Evolutionary conservation across 2,113 vertebrate species (phyloP).

Genomic region (Sapayoa aenigma): DNA sequence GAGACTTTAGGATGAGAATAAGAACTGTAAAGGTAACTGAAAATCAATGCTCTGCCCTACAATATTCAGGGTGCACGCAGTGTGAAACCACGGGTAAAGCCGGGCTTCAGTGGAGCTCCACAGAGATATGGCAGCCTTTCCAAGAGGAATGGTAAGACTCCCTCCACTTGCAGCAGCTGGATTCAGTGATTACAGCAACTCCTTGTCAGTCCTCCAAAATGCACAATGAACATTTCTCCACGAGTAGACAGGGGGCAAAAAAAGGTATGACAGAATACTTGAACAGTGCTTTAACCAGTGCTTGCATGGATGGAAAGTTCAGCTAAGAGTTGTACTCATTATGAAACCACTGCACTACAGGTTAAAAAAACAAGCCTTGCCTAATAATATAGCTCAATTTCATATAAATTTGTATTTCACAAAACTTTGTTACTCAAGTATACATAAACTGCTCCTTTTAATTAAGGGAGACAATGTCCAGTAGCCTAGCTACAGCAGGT

Average conservation of each 20-base stretch:
- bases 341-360: neutral
- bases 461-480: neutral
- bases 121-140: rapidly evolving
- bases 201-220: neutral
- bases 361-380: rapidly evolving
- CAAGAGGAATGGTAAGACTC: neutral
- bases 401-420: neutral
- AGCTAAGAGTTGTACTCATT: neutral
- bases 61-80: neutral
- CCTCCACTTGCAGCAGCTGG: neutral
- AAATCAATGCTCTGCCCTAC: neutral
- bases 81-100: neutral
- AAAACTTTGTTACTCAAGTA: neutral
- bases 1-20: neutral
- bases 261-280: neutral
- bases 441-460: neutral
- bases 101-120: neutral
- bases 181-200: neutral
- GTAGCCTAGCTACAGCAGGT: neutral
- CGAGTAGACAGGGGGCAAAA: rapidly evolving
- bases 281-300: neutral
- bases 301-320: neutral
- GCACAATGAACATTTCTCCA: neutral
- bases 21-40: neutral
- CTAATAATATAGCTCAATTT: rapidly evolving